A percentile compares a stretch with the other conserved stretches of the same genome.
Evolutionary conservation across 2,888 invertebrate genomes (phyloP).

Genomic region (Idaea dimidiata): DNA sequence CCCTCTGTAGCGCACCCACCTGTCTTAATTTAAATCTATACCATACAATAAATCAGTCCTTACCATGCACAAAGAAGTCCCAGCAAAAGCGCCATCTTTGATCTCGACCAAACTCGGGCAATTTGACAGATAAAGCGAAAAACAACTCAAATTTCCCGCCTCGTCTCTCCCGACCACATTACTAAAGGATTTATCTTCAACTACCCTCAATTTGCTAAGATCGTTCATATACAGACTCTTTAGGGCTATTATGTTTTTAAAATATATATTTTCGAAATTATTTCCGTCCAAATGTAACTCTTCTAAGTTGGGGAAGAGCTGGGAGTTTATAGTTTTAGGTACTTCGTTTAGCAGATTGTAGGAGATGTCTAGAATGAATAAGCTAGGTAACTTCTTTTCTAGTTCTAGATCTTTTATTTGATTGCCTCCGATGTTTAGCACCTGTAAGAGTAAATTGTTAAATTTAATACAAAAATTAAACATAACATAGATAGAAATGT

Average conservation of each 20-base stretch:
- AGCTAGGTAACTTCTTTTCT: slow-evolving; percentile 60
- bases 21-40: too few species aligned
- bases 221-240: slow-evolving; percentile 69
- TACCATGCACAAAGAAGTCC: slow-evolving; percentile 73
- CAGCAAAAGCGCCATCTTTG: slow-evolving; percentile 68
- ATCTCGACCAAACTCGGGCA: slow-evolving; percentile 66
- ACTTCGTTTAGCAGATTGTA: slow-evolving; percentile 70
- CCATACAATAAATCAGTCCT: too few species aligned
- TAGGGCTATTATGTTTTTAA: slow-evolving; percentile 67
- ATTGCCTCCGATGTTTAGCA: slow-evolving; percentile 68
- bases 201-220: slow-evolving; percentile 48
- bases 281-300: slow-evolving; percentile 78
- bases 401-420: slow-evolving; percentile 68
- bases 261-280: slow-evolving; percentile 69
- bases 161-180: slow-evolving; percentile 68
- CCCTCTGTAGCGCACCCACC: too few species aligned
- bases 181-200: slow-evolving; percentile 71
- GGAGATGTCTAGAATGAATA: slow-evolving; percentile 75
- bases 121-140: slow-evolving; percentile 72
- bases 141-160: slow-evolving; percentile 51
- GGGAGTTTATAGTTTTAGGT: slow-evolving; percentile 63
- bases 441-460: slow-evolving; percentile 47
- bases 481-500: too few species aligned
- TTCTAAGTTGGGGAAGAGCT: slow-evolving; percentile 70
- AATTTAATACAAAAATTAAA: too few species aligned